phyloP scores from a whole-genome alignment of 2,888 invertebrate genomes.

The Resseliella maxima region DNA sequence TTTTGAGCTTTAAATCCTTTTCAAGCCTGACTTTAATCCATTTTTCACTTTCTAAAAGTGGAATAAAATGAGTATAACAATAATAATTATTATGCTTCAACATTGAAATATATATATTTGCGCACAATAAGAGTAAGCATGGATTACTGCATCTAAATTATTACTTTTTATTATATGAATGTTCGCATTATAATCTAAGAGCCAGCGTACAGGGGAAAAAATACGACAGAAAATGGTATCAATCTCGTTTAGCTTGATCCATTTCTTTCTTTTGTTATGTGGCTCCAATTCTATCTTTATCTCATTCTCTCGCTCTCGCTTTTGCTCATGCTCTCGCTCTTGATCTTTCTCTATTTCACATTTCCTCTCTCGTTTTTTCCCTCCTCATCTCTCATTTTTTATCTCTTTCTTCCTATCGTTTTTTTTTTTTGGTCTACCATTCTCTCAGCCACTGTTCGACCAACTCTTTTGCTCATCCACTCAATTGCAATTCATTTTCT shows the following conservation, averaged over 20 bases:
- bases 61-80: constrained; percentile 46
- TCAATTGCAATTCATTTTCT: too few relatives aligned
- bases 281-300: too few relatives aligned
- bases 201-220: not conserved
- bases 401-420: too few relatives aligned
- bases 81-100: constrained; percentile 36
- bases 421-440: too few relatives aligned
- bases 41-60: not conserved
- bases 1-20: constrained; percentile 32
- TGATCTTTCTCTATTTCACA: not conserved
- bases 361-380: too few relatives aligned
- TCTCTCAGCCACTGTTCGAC: too few relatives aligned
- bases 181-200: constrained; percentile 27
- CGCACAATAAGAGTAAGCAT: not conserved
- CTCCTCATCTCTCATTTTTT: too few relatives aligned
- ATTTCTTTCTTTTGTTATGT: too few relatives aligned
- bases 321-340: too few relatives aligned
- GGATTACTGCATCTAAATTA: constrained; percentile 42
- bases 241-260: too few relatives aligned
- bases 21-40: constrained; percentile 19
- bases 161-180: constrained; percentile 46
- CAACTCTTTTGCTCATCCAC: too few relatives aligned
- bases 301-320: too few relatives aligned
- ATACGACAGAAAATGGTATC: not conserved
- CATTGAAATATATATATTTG: constrained; percentile 14